Percentiles rank a stretch among this genome's conserved stretches.
Conservation (phyloP, 2,888 invertebrate species). For the Pteria penguin region DNA sequence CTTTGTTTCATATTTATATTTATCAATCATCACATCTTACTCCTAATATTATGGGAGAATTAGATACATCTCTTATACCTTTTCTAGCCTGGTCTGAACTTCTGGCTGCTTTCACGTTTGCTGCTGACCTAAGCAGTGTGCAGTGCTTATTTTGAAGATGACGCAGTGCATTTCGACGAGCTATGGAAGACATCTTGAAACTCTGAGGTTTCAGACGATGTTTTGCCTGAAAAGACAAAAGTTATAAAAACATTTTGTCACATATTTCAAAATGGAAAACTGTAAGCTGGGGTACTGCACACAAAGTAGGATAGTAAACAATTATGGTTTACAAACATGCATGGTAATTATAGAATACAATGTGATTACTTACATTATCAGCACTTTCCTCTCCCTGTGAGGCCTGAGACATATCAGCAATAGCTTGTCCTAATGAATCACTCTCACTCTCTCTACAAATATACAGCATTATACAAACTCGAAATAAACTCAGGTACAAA, state of each 20-base stretch:
- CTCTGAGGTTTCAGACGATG: conserved; percentile 8
- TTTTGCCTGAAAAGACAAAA: conserved; percentile 6
- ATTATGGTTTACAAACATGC: no score
- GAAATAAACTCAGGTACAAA: no score
- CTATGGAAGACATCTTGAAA: conserved; percentile 16
- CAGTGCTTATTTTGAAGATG: conserved; percentile 33
- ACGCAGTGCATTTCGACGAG: conserved; percentile 31
- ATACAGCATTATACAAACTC: no score
- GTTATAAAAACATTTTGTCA: neutral
- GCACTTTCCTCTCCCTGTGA: conserved; percentile 27
- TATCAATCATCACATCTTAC: no score
- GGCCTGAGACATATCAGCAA: conserved; percentile 46
- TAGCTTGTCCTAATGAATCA: conserved; percentile 58
- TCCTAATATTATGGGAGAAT: no score
- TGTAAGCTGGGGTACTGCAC: no score
- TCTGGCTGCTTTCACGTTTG: neutral
- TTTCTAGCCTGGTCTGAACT: neutral
- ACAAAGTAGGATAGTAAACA: no score
- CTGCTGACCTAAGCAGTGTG: neutral
- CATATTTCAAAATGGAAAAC: no score
- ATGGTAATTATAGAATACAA: no score
- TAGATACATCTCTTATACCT: conserved; percentile 1
- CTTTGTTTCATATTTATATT: no score
- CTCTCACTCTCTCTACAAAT: conserved; percentile 52
- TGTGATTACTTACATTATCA: neutral